A percentile compares a stretch with the other conserved stretches of the same genome.
Conservation (phyloP, 2,888 invertebrate genomes). For the Lutraria lutraria region DNA sequence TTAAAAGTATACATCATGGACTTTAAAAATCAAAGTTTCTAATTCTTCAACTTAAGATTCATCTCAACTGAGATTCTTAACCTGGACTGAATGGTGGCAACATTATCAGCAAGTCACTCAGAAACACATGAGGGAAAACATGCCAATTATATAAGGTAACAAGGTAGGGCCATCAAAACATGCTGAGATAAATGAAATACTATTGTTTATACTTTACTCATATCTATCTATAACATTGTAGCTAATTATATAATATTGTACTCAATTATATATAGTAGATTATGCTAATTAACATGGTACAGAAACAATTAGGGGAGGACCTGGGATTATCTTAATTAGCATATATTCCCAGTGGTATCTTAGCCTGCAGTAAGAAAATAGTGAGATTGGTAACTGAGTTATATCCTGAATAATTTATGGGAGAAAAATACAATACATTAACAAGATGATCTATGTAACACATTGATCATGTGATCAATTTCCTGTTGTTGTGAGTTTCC, state of each 20-base stretch:
- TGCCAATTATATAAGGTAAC: neutral
- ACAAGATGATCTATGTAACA: neutral
- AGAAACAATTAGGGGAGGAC: neutral
- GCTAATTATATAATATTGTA: conserved; percentile 20
- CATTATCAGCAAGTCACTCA: neutral
- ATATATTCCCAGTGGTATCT: neutral
- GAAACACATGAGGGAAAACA: neutral
- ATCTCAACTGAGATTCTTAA: too few species aligned
- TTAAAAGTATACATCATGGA: too few species aligned
- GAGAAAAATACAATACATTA: neutral
- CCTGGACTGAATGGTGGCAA: neutral
- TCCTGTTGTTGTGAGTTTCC: too few species aligned
- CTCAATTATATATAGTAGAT: neutral
- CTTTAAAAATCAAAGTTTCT: too few species aligned
- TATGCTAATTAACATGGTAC: conserved; percentile 6
- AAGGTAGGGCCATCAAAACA: neutral
- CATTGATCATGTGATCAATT: neutral
- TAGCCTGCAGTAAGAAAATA: neutral
- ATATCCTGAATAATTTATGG: neutral
- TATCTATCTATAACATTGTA: conserved; percentile 11
- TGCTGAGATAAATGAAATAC: neutral
- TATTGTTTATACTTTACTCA: neutral
- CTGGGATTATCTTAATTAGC: conserved; percentile 5
- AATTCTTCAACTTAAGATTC: too few species aligned
- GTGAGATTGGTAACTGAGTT: neutral